Percentiles rank a stretch among this genome's conserved stretches.
Evolutionary conservation across 2,113 vertebrate genomes (phyloP).

Genomic region (Anguilla japonica): DNA sequence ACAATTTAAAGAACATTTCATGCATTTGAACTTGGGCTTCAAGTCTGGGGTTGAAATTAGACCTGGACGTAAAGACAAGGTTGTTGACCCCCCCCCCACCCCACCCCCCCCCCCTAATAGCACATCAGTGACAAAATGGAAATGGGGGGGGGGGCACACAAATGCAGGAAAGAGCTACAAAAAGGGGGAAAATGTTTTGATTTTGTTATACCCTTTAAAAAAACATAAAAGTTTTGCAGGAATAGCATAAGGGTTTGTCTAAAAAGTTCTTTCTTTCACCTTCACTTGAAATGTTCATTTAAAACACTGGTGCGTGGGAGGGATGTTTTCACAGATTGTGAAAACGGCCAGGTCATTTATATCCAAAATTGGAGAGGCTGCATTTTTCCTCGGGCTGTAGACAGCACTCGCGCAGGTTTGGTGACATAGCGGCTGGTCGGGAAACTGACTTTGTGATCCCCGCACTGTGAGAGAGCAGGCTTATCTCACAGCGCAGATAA

Average conservation of each 20-base stretch:
- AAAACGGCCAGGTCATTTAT: not conserved
- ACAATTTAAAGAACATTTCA: too few relatives aligned
- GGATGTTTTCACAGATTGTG: not conserved
- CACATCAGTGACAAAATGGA: too few relatives aligned
- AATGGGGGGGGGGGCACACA: not conserved
- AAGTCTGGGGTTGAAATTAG: too few relatives aligned
- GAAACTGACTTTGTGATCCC: not conserved
- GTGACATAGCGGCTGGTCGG: not conserved
- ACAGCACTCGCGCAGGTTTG: not conserved
- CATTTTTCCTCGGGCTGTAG: not conserved
- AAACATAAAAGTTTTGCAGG: too few relatives aligned
- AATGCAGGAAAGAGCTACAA: not conserved
- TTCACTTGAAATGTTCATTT: not conserved
- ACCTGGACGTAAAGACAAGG: too few relatives aligned
- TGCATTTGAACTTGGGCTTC: too few relatives aligned
- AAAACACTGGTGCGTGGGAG: too few relatives aligned
- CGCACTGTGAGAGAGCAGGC: constrained; percentile 4
- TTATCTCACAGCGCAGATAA: not conserved
- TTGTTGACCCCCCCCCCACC: too few relatives aligned
- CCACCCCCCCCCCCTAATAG: too few relatives aligned
- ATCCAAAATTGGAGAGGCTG: not conserved
- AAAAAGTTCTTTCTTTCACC: too few relatives aligned
- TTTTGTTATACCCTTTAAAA: too few relatives aligned
- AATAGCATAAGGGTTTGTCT: too few relatives aligned
- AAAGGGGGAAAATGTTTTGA: not conserved